phyloP scores from a whole-genome alignment of 2,113 vertebrate species.

The Poecilia latipinna region DNA sequence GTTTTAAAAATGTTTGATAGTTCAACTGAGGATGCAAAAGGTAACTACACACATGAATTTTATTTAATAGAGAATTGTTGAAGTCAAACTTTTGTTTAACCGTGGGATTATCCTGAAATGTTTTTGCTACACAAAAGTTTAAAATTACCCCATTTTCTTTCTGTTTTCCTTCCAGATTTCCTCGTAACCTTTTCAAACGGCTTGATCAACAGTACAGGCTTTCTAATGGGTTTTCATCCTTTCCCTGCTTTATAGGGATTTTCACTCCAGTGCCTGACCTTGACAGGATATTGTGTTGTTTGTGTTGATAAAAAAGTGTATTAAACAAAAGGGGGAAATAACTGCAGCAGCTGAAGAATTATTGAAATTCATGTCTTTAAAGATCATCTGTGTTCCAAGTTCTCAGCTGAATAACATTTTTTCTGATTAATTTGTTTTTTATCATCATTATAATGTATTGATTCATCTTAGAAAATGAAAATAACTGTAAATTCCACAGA shows the following conservation, averaged over 20 bases:
- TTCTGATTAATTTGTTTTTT: no score
- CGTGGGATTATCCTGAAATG: not conserved
- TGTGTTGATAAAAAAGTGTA: no score
- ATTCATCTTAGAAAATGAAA: no score
- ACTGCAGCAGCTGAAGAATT: no score
- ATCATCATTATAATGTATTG: no score
- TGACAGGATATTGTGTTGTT: no score
- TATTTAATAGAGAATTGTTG: not conserved
- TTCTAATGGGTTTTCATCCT: not conserved
- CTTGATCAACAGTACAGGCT: not conserved
- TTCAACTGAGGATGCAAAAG: not conserved
- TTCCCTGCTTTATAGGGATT: not conserved
- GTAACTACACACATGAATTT: not conserved
- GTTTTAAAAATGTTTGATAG: no score
- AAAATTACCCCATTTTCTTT: not conserved
- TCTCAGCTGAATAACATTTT: no score
- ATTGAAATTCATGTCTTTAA: no score
- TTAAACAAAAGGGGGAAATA: no score
- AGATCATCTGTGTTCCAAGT: no score
- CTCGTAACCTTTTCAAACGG: not conserved
- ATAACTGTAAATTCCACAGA: no score
- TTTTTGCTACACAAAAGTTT: not conserved
- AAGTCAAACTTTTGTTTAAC: not conserved
- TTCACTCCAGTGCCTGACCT: not conserved
- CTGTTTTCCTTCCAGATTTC: not conserved